Percentiles rank a stretch among this genome's conserved stretches.
phyloP scores from a whole-genome alignment of 2,888 invertebrate genomes.

The Andrena dorsata region DNA sequence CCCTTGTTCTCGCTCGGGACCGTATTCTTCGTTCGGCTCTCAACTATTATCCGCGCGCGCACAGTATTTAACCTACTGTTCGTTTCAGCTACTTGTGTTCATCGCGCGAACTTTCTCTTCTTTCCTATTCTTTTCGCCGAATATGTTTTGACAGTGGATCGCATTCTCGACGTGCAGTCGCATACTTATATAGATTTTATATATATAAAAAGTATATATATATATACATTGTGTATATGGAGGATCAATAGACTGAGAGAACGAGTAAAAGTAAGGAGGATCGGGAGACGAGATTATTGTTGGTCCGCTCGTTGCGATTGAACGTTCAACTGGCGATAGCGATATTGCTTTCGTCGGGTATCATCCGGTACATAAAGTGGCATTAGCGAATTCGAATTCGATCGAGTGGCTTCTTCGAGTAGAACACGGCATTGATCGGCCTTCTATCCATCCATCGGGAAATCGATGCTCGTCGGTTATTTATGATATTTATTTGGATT shows the following conservation, averaged over 20 bases:
- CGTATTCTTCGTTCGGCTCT: neutral
- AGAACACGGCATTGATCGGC: too few species aligned
- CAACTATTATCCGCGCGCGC: conserved; percentile 34
- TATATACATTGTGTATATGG: neutral
- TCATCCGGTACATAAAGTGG: conserved; percentile 4
- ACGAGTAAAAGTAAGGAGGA: conserved; percentile 35
- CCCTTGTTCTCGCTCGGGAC: conserved; percentile 18
- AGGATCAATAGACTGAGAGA: conserved; percentile 57
- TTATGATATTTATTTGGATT: conserved; percentile 13
- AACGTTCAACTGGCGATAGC: conserved; percentile 22
- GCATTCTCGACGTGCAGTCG: conserved; percentile 9
- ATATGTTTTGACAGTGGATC: conserved; percentile 11
- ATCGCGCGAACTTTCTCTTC: conserved; percentile 31
- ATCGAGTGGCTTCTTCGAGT: neutral
- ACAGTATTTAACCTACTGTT: conserved; percentile 47
- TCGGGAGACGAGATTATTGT: conserved; percentile 48
- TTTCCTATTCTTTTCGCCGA: conserved; percentile 10
- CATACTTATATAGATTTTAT: conserved; percentile 28
- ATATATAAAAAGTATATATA: conserved; percentile 7
- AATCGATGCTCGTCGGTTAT: conserved; percentile 14
- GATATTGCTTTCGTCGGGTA: conserved; percentile 22
- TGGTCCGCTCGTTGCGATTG: conserved; percentile 39
- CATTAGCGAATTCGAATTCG: neutral
- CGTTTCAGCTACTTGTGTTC: conserved; percentile 29
- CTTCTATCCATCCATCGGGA: conserved; percentile 4